A percentile compares a stretch with the other conserved stretches of the same genome.
These are phyloP conservation scores for Cantharis nigra DNA, from an alignment of 2,888 invertebrate genomes.

Conservation along the genomic window DNA sequence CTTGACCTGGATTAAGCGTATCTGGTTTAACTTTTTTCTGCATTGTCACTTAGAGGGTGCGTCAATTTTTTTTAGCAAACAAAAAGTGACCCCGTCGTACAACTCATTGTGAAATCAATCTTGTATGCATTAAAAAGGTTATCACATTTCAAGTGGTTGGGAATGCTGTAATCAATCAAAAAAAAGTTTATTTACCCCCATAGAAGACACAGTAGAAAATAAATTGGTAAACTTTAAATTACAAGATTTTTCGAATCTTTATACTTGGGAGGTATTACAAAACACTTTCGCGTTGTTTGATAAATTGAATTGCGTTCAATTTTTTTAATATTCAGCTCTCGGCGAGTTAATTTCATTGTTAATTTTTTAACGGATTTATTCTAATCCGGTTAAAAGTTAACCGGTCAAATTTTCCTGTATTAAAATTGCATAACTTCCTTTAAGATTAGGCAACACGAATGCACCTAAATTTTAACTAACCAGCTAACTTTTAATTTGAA, in stretches of 20 bases:
- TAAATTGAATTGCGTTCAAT: background rate
- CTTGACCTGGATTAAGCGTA: background rate
- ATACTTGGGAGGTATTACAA: background rate
- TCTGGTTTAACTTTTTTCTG: background rate
- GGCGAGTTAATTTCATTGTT: background rate
- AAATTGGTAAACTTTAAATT: background rate
- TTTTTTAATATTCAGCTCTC: background rate
- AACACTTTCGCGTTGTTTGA: background rate
- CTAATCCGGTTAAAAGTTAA: background rate
- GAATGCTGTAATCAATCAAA: background rate
- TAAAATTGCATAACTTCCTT: background rate
- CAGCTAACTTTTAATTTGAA: background rate
- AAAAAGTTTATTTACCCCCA: background rate
- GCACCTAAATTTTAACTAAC: background rate
- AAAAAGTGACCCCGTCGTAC: background rate
- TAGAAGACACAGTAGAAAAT: background rate
- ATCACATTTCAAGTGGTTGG: background rate
- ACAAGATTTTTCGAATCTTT: background rate
- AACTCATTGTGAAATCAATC: background rate
- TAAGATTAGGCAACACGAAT: background rate
- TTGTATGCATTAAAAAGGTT: background rate
- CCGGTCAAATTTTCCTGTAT: background rate
- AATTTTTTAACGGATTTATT: background rate
- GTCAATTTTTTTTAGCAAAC: background rate
- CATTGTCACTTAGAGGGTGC: background rate